Evolutionary conservation across 2,113 vertebrate species (phyloP), one percentile per base, ranked within the genome.

Genomic region (Colistium nudipinnis): DNA sequence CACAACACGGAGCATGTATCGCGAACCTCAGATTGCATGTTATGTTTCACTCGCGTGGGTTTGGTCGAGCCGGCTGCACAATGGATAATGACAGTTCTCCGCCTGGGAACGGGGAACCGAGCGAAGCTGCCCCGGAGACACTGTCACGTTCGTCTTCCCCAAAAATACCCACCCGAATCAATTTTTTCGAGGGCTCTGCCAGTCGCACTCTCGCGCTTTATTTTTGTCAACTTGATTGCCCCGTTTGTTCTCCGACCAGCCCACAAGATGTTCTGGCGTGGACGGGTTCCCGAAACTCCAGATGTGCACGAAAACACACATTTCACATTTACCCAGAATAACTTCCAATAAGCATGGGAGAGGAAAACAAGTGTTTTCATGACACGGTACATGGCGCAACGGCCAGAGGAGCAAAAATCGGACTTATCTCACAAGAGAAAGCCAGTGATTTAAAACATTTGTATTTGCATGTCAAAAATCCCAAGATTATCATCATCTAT

Each of bases 41-140:
- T 84, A 36, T 20, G 38, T 48, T 54, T 62, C 13, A 12, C 36
- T 62, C 77, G 28, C 51, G 22, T 30, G 11, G 61, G 62, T 67
- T 56, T 53, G 69, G 64, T 52, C 43, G 28, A 70, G 64, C 1
- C 2, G 6, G 54, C 69, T 25, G 48, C 38, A 77, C 74, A 77
- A 81, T 59, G 62, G 61, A 78, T 74, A 74, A 84, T 80, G 51
- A 76, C 28, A 70, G 55, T 4, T 66, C 35, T 73, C 49, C 20
- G 44, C 19, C 27, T 54, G 51, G 35, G 44, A 38, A 7, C 55
- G 65, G 52, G 63, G 30, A 74, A 69, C 48, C 27, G 22, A 53
- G 56, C 55, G 52, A 62, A 48, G 52, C 54, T 25, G 41, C 20
- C 54, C 31, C 6, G 45, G 75, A 35, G 63, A 38, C 51, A 13